Evolutionary conservation across 2,888 invertebrate genomes (phyloP).

Genomic region (Tetranychus truncatus): DNA sequence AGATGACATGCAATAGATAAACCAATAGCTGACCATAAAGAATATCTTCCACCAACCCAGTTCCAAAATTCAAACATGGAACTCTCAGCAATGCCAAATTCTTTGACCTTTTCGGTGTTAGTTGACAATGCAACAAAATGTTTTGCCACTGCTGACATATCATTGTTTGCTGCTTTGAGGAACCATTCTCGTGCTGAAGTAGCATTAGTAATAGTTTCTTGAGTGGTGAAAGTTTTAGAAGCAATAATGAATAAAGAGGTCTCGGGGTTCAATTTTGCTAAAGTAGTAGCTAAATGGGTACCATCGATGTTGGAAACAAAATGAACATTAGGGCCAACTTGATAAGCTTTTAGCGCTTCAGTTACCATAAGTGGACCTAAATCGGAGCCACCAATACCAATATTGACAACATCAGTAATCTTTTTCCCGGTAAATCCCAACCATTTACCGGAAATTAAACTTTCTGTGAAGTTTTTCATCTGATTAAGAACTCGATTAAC

Average conservation of each 20-base stretch:
- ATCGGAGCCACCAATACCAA: conserved; percentile 98
- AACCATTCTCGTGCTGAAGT: conserved; percentile 95
- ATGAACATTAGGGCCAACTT: conserved; percentile 58
- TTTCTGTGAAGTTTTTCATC: conserved; percentile 61
- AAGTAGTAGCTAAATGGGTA: conserved; percentile 81
- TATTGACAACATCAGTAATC: conserved; percentile 93
- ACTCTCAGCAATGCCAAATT: conserved; percentile 85
- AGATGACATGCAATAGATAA: conserved; percentile 79
- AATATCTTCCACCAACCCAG: conserved; percentile 96
- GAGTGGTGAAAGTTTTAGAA: conserved; percentile 47
- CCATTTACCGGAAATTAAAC: conserved; percentile 42
- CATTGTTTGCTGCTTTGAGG: conserved; percentile 61
- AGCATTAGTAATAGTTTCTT: conserved; percentile 97
- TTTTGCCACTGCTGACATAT: conserved; percentile 62
- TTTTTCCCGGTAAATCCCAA: conserved; percentile 67
- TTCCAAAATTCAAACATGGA: conserved; percentile 99
- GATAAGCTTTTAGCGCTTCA: conserved; percentile 78
- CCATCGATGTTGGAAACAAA: conserved; percentile 99
- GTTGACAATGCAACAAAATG: conserved; percentile 98
- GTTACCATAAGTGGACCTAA: conserved; percentile 97
- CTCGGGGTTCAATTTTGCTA: conserved; percentile 73
- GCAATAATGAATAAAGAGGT: conserved; percentile 94
- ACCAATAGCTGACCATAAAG: conserved; percentile 97
- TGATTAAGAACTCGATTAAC: conserved; percentile 76
- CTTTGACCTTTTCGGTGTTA: conserved; percentile 73